Evolutionary conservation across 1,140 invertebrate genomes (phyloP), one percentile per base, ranked within the genome.

Genomic region (Lineus longissimus): DNA sequence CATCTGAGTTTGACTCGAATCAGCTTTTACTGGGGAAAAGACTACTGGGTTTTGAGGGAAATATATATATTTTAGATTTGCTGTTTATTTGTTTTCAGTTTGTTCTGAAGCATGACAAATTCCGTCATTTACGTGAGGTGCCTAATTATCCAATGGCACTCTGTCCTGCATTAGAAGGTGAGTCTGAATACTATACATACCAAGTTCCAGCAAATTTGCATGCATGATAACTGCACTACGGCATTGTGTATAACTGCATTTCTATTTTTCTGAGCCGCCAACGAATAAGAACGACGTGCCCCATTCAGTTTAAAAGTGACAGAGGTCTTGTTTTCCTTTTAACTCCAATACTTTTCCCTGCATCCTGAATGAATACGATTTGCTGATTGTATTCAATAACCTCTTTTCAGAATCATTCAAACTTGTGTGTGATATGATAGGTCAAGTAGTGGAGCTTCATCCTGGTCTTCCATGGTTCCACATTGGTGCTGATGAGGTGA

Each of bases 31-130:
- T 22, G 51, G 51, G 23, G 51, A 27, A 1, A 1, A 1, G 2
- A 31, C 19, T 9, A 17, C 31, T 23, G 51, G 29, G 1, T 64
- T 55, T 43, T 55, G 36, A 23, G n/a, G 1, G n/a, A 22, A n/a
- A 17, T 27, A 19, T 0, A 7, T 43, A 45, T 41, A 1, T 43
- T 57, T 22, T 58, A 15, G 33, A 36, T 15, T 36, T 36, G 6
- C 15, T 23, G 55, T 29, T 30, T 55, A 0, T 43, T 55, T 33
- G 13, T 45, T 68, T 73, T 51, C 59, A 78, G 85, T 94, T 91
- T 84, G 88, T 89, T 0, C 80, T 97, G 47, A 97, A 97, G 78
- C 85, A 91, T 65, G 76, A 87, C 31, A 86, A 90, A 69, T 95
- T 90, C 77, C 76, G 85, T 59, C 84, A 88, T 55, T 78, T 96